Percentiles rank a stretch among this genome's conserved stretches.
phyloP scores from a whole-genome alignment of 2,797 vertebrate genomes.

The Silurus aristotelis region DNA sequence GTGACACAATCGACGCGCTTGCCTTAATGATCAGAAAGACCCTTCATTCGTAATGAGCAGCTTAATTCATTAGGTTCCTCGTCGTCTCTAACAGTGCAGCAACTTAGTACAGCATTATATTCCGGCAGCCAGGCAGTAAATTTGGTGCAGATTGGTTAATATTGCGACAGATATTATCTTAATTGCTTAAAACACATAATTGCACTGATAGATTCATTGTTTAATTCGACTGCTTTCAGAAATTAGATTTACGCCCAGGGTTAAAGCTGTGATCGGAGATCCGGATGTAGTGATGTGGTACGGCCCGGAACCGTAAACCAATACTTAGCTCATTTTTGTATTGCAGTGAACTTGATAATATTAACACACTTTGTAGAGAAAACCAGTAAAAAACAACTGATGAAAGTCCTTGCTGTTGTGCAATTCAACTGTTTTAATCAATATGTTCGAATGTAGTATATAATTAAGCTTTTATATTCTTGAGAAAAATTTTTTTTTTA shows the following conservation, averaged over 20 bases:
- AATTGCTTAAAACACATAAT: conserved; percentile 88
- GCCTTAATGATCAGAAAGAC: conserved; percentile 91
- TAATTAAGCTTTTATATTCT: not conserved
- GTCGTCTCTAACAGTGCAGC: conserved; percentile 76
- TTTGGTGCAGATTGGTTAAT: conserved; percentile 73
- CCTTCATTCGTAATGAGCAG: conserved; percentile 90
- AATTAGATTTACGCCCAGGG: conserved; percentile 32
- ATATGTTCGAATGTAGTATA: not conserved
- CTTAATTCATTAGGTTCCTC: conserved; percentile 91
- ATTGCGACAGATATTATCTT: conserved; percentile 78
- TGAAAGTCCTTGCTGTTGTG: not conserved
- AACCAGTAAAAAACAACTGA: not conserved
- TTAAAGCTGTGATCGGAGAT: conserved; percentile 2
- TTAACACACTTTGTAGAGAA: conserved; percentile 1
- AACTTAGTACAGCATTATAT: conserved; percentile 78
- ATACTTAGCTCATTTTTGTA: conserved; percentile 7
- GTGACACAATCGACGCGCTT: conserved; percentile 84
- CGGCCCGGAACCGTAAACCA: conserved; percentile 20
- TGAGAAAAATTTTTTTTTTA: not conserved
- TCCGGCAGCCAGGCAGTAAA: conserved; percentile 75
- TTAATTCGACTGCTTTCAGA: conserved; percentile 76
- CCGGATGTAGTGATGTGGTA: conserved; percentile 30
- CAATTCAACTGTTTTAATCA: not conserved
- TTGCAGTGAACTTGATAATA: not conserved
- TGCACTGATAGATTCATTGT: conserved; percentile 81